Base-by-base conservation (phyloP, 2,797 vertebrate genomes). In the Chelonia mydas region DNA sequence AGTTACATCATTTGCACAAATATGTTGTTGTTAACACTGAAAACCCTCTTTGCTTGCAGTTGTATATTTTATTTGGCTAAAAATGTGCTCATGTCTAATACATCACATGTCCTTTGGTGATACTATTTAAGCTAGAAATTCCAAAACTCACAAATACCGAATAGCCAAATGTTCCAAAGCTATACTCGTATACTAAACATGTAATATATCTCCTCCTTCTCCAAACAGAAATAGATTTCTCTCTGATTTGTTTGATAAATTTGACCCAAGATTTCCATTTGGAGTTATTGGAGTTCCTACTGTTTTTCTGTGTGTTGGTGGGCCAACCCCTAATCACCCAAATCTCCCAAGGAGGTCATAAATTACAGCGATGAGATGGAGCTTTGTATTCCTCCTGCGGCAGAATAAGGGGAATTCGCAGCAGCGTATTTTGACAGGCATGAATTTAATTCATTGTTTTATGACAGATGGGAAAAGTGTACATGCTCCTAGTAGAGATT, bases 221-320 rank as follows among this genome's bases (percentile, higher is more conserved):
- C 98, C 98, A 99, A 99, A 99, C 99, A 99, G 99, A 99, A 99
- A 99, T 99, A 99, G 99, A 99, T 99, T 99, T 97, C 98, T 98
- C 98, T 98, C 92, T 95, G 98, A 98, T 98, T 98, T 98, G 98
- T 98, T 98, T 98, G 99, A 98, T 99, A 99, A 99, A 99, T 99
- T 99, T 99, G 98, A 98, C 99, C 98, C 98, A 98, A 98, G 99
- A 99, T 99, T 99, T 99, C 99, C 99, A 99, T 99, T 98, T 98
- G 98, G 98, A 98, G 98, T 99, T 99, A 99, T 98, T 99, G 99
- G 99, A 99, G 99, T 98, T 99, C 99, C 99, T 99, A 99, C 99
- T 99, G 99, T 99, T 99, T 99, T 99, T 99, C 99, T 99, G 99
- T 96, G 98, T 99, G 99, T 99, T 99, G 99, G 99, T 99, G 99